A percentile compares a stretch with the other conserved stretches of the same genome.
Conservation (phyloP, 2,113 vertebrate species). For the Abramis brama region DNA sequence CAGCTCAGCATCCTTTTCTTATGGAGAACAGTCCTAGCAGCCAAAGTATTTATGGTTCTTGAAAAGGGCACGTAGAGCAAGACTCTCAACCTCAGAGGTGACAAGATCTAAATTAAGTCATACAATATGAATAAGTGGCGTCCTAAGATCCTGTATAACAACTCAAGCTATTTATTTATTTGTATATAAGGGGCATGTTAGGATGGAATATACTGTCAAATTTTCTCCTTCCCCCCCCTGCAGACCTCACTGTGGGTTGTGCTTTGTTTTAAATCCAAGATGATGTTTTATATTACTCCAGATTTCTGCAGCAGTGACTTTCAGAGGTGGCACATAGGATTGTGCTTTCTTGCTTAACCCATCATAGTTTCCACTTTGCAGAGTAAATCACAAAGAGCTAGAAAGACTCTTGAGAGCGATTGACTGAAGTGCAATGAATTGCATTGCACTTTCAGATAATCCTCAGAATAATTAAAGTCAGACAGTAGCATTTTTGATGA, state of each 20-base stretch:
- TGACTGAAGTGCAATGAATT: constrained; percentile 20
- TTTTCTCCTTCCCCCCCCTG: not conserved
- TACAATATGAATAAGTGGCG: not conserved
- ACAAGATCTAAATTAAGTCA: not conserved
- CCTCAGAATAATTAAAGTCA: constrained; percentile 37
- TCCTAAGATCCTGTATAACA: not conserved
- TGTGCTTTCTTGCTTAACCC: not conserved
- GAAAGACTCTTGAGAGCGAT: constrained; percentile 14
- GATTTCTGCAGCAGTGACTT: not conserved
- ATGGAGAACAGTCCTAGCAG: constrained; percentile 37
- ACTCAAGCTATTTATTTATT: not conserved
- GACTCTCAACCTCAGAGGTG: not conserved
- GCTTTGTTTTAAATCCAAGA: not conserved
- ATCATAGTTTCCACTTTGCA: constrained; percentile 15
- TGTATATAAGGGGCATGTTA: not conserved
- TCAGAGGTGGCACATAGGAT: not conserved
- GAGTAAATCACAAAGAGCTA: not conserved
- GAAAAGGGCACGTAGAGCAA: constrained; percentile 3
- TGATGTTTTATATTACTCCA: not conserved
- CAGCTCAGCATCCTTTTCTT: constrained; percentile 46
- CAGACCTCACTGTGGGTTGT: not conserved
- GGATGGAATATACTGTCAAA: not conserved
- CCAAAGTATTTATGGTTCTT: constrained; percentile 38
- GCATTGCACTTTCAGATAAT: constrained; percentile 12
- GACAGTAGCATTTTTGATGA: not conserved